Evolutionary conservation across 2,888 invertebrate species (phyloP), one percentile per base, ranked within the genome.

Genomic region (Galerucella pusilla): DNA sequence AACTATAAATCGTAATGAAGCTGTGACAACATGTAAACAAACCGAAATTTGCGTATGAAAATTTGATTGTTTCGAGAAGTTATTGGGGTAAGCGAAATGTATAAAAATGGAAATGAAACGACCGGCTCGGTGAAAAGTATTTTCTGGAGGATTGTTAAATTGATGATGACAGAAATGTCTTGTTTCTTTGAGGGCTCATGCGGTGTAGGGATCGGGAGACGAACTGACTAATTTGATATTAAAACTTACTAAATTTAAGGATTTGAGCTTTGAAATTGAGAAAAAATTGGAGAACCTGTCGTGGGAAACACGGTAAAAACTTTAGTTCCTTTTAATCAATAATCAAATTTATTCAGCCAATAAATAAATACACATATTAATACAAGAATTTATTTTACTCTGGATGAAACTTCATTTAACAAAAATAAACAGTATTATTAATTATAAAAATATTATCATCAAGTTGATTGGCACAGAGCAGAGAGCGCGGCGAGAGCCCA

Each of bases 1-100:
- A 35, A 72, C 72, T 67, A 72, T 72, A 72, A 67, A 72, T 72
- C 72, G 67, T 72, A 72, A 72, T 72, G 66, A 66, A 72, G 72
- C 72, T 67, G 72, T 72, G 72, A 72, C 72, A 72, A 72, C 45
- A 72, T 72, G 72, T 72, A 72, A 72, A 72, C 66, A 72, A 20
- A 72, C 66, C 49, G 66, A 49, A 72, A 72, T 72, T 72, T 60
- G 49, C 66, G 72, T 72, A 72, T 72, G 60, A 72, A 72, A 72
- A 67, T 72, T 72, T 72, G 72, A 72, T 72, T 72, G 66, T 72
- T 66, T 72, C 59, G 10, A 45, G 46, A 64, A 52, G 66, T 66
- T 71, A 71, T 71, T 71, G 71, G 72, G 72, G 72, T 72, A 60
- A 59, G 60, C 66, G 49, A n/a, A 66, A 66, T 66, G 28, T 67